Conservation (phyloP, 1,140 invertebrate species). For the Drosophila miranda region DNA sequence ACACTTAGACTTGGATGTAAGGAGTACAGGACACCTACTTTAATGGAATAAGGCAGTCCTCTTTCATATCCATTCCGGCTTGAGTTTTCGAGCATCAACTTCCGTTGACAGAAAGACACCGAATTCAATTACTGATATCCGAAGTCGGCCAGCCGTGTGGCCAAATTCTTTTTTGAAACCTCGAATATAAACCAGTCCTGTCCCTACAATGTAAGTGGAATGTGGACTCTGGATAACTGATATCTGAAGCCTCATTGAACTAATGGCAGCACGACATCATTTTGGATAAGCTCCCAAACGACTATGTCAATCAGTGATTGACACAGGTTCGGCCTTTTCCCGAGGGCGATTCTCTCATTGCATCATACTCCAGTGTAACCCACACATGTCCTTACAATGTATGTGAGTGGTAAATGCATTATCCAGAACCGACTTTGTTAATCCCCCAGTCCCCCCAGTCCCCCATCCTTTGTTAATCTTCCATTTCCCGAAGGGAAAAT, state of each 20-base stretch:
- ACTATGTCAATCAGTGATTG: neutral
- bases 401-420: too few relatives aligned
- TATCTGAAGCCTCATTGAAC: too few relatives aligned
- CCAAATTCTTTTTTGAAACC: too few relatives aligned
- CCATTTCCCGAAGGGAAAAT: too few relatives aligned
- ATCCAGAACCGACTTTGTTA: too few relatives aligned
- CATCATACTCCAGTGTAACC: too few relatives aligned
- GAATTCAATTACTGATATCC: neutral
- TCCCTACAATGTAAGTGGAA: conserved; percentile 10
- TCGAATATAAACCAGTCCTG: conserved; percentile 12
- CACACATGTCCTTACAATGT: too few relatives aligned
- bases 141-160: neutral
- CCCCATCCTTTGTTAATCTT: too few relatives aligned
- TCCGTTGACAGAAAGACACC: neutral
- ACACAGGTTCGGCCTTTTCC: conserved; percentile 18
- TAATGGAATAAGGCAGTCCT: neutral
- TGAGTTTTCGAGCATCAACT: neutral
- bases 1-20: too few relatives aligned
- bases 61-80: neutral
- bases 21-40: neutral
- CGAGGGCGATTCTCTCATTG: conserved; percentile 12
- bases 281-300: neutral
- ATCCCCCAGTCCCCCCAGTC: too few relatives aligned
- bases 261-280: conserved; percentile 7
- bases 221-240: neutral